Evolutionary conservation across 2,113 vertebrate genomes (phyloP), one percentile per base, ranked within the genome.

Genomic region (Sprattus sprattus): DNA sequence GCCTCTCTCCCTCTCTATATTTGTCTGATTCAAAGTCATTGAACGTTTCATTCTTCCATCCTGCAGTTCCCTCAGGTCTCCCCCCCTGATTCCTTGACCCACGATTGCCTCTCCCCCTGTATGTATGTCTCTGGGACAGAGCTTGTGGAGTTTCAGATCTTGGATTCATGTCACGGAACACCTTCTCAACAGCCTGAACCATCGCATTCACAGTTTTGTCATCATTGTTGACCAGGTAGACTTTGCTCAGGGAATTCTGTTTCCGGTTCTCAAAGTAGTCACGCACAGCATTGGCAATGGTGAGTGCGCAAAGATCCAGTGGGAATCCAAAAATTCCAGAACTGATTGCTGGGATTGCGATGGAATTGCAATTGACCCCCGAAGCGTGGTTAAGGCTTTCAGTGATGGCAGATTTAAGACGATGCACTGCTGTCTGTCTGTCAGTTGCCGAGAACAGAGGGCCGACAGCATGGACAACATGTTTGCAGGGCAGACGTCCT

Each of bases 291-390:
- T 85, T 85, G 0, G 96, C 93, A 54, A 98, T 97, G 0, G 88
- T 92, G 0, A 92, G 64, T 0, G 91, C 89, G 81, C 96, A 97
- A 18, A 71, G 87, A 0, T 92, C 45, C n/a, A 97, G 46, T 0
- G 98, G 97, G 67, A 97, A 98, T 2, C 94, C 95, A 67, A 95
- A 97, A 49, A 94, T 44, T 0, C 97, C 96, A 0, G 96, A 95
- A 2, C 96, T 96, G 89, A 99, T 82, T 0, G 95, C 94, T 0
- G 98, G 97, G 45, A 99, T 87, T 6, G 96, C 97, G n/a, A 99
- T 90, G 20, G 95, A 96, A 9, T 0, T 13, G 83, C 93, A 94
- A 0, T 88, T 86, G 0, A 28, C 9, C 0, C 0, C 2, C 10
- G 92, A 92, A 0, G 97, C 97, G 49, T 95, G 87, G 0, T 1